Evolutionary conservation across 2,113 vertebrate species (phyloP).

Genomic region (Syngnathoides biaculeatus): DNA sequence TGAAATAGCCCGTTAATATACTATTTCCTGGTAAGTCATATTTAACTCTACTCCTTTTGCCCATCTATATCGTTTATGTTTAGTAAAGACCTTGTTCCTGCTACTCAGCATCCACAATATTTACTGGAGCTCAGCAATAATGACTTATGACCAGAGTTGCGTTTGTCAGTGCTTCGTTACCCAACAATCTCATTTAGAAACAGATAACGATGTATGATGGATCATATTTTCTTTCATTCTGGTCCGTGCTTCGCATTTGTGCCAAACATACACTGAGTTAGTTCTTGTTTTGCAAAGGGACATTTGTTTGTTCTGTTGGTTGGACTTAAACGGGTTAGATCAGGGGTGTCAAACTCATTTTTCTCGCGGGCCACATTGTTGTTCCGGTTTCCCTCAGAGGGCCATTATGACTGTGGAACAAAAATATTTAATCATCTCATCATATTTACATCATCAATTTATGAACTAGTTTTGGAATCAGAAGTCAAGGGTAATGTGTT

Average conservation of each 20-base stretch:
- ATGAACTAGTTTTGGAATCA: too few species aligned
- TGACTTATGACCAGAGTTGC: slow-evolving; percentile 14
- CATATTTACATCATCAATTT: too few species aligned
- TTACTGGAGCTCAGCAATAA: slow-evolving; percentile 20
- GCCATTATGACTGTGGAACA: too few species aligned
- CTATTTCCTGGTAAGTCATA: neutral
- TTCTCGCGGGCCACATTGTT: too few species aligned
- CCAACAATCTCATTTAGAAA: slow-evolving; percentile 1
- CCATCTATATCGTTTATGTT: neutral
- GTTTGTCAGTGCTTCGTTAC: neutral
- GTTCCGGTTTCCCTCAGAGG: too few species aligned
- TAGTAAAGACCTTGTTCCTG: neutral
- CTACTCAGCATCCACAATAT: slow-evolving; percentile 12
- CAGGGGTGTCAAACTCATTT: too few species aligned
- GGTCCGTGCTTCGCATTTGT: neutral
- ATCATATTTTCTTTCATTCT: slow-evolving; percentile 1
- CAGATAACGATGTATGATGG: slow-evolving; percentile 1
- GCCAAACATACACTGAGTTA: neutral
- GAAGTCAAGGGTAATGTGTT: too few species aligned
- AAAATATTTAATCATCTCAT: too few species aligned
- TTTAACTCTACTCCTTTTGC: neutral
- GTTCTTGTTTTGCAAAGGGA: neutral
- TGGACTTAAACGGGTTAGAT: neutral
- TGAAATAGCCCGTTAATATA: neutral
- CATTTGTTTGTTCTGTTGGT: neutral